phyloP scores from a whole-genome alignment of 2,888 invertebrate genomes.

The Hemicrepidius hirtus region DNA sequence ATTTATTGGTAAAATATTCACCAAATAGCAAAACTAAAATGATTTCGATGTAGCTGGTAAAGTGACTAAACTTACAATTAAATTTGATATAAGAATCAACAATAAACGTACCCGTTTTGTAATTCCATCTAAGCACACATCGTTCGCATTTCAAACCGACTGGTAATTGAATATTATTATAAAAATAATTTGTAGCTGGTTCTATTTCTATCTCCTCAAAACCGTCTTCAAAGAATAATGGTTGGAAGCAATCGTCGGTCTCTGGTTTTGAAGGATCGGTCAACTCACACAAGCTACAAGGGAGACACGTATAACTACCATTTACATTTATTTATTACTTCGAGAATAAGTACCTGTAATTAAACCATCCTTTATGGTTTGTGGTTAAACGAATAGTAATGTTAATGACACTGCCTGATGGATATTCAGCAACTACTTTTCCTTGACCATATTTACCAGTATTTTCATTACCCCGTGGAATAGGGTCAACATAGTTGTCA shows the following conservation, averaged over 20 bases:
- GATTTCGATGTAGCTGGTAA: too few species aligned
- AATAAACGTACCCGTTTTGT: constrained; percentile 64
- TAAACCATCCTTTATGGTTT: constrained; percentile 68
- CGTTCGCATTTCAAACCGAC: constrained; percentile 63
- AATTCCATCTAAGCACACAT: constrained; percentile 69
- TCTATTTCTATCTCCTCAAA: constrained; percentile 57
- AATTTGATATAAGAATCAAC: too few species aligned
- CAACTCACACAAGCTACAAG: constrained; percentile 59
- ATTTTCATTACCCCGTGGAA: constrained; percentile 70
- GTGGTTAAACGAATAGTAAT: constrained; percentile 67
- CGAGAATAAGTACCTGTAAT: constrained; percentile 57
- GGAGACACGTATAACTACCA: too few species aligned
- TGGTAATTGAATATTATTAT: constrained; percentile 62
- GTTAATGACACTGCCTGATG: constrained; percentile 63
- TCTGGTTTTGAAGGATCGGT: constrained; percentile 56
- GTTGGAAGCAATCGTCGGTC: constrained; percentile 62
- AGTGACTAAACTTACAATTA: too few species aligned
- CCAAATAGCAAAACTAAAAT: background rate
- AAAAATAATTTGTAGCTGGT: constrained; percentile 50
- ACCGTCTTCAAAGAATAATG: constrained; percentile 57
- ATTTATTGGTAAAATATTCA: too few species aligned
- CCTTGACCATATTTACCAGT: constrained; percentile 71
- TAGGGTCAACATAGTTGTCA: constrained; percentile 65
- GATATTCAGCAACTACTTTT: constrained; percentile 67
- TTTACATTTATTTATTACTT: too few species aligned